Conservation (phyloP, 2,888 invertebrate species). For the Eristalis pertinax region DNA sequence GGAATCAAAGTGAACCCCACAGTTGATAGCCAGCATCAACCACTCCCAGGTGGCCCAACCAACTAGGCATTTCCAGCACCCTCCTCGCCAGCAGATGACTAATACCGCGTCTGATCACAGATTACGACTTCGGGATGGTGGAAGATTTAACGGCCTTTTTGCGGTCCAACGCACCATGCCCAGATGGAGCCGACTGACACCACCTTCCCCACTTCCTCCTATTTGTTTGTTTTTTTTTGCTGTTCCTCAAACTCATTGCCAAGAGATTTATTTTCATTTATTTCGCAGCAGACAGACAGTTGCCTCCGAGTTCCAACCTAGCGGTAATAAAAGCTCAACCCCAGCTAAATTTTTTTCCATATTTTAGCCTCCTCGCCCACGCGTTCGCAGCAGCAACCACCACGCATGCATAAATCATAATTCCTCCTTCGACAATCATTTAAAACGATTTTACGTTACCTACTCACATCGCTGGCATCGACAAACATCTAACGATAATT, state of each 20-base stretch:
- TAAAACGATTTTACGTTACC: background rate
- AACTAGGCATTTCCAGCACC: no score
- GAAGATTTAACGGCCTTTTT: background rate
- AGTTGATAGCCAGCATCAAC: no score
- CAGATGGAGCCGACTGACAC: background rate
- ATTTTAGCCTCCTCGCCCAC: constrained; percentile 15
- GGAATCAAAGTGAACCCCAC: no score
- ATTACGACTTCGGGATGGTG: background rate
- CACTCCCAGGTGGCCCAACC: no score
- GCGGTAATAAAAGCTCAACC: constrained; percentile 5
- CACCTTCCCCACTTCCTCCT: background rate
- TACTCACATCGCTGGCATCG: background rate
- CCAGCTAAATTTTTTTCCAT: background rate
- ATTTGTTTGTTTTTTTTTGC: background rate
- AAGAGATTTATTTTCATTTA: constrained; percentile 27
- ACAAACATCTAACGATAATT: background rate
- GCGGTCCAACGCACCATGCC: background rate
- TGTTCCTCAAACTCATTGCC: background rate
- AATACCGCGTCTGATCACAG: background rate
- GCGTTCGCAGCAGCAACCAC: background rate
- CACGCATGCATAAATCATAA: constrained; percentile 8
- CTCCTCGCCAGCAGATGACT: background rate
- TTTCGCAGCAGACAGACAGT: constrained; percentile 29
- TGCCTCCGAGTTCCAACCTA: background rate
- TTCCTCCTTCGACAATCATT: background rate